Evolutionary conservation across 2,888 invertebrate species (phyloP), one percentile per base, ranked within the genome.

Genomic region (Acrobasis consociella): DNA sequence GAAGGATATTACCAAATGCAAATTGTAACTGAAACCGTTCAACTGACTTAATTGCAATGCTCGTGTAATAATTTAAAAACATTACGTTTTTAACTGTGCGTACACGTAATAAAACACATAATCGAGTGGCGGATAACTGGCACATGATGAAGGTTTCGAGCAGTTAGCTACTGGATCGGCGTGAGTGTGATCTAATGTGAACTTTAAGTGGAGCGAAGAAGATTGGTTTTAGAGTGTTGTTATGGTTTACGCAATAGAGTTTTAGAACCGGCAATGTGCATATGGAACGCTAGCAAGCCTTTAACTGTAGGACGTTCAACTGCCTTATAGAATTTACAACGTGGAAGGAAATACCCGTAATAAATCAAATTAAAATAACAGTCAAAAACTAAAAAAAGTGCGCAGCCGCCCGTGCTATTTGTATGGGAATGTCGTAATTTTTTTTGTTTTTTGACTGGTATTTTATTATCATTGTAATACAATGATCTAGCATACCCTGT

Each of bases 1-100:
- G 65, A 69, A 79, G 83, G 83, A 84, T 82, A 77, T 86, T 85
- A 82, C 84, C 72, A 81, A 80, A 83, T 71, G 72, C 74, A 74
- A 69, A 74, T 73, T 81, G 83, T 81, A 83, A 85, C 80, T 69
- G 82, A 83, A 82, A 83, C 81, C 77, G 66, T 65, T 72, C 72
- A 69, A 65, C 66, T 64, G 64, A 59, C 62, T 74, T 82, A 80
- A 80, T 80, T 81, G 75, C 76, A 72, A 62, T 65, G 74, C 68
- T 74, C 76, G 78, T 77, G 75, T 77, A 80, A 78, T 72, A 46
- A 5, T 11, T 3, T 1, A n/a, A n/a, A n/a, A 46, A 13, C n/a
- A 46, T 46, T 46, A 46, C 46, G 2, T 13, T 46, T 46, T 46
- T 9, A 55, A 56, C 56, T 42, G 13, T 56, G 42, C 7, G 1